Base-by-base conservation (phyloP, 2,113 vertebrate species). In the Acrocephalus kingi region DNA sequence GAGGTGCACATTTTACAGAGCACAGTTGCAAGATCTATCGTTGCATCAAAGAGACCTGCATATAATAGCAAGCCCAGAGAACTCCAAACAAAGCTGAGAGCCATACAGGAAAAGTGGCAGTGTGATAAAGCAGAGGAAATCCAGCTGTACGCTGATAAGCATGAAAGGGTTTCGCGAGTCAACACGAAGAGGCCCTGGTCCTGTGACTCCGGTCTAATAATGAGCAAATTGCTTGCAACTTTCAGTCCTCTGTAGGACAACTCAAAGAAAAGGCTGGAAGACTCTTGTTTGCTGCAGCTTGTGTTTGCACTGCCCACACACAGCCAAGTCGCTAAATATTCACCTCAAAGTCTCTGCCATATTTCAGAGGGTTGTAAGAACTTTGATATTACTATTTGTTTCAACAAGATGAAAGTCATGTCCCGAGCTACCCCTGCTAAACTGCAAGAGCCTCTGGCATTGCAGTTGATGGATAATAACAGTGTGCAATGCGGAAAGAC, bases 101-200 rank as follows among this genome's bases (percentile, higher is more conserved):
- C 86, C 76, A 39, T 94, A 94, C 96, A 97, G 96, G 96, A 97
- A 97, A 97, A 95, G 94, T 41, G 91, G 90, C 81, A 64, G 68
- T 55, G 95, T 94, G 96, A 97, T 96, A 95, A 96, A 96, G 68
- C 86, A 89, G 94, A 97, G 95, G 96, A 97, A 97, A 96, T 89
- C 93, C 96, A 97, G 96, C 96, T 93, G 96, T 54, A 94, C 0
- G 4, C 95, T 97, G 96, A 97, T 97, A 97, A 97, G 89, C 95
- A 93, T 96, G 94, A 96, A 97, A 96, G 96, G 43, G 17, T 77
- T 92, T 95, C 63, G 3, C 51, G 0, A 93, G 93, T 94, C 90
- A 92, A 95, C 13, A 89, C 14, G 55, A 96, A 95, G 96, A 94
- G 95, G 96, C 83, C 94, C 90, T 1, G 1, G 18, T 30, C 51